These are phyloP conservation scores for Athene noctua DNA, from an alignment of 2,113 vertebrate genomes.

Conservation along the genomic window DNA sequence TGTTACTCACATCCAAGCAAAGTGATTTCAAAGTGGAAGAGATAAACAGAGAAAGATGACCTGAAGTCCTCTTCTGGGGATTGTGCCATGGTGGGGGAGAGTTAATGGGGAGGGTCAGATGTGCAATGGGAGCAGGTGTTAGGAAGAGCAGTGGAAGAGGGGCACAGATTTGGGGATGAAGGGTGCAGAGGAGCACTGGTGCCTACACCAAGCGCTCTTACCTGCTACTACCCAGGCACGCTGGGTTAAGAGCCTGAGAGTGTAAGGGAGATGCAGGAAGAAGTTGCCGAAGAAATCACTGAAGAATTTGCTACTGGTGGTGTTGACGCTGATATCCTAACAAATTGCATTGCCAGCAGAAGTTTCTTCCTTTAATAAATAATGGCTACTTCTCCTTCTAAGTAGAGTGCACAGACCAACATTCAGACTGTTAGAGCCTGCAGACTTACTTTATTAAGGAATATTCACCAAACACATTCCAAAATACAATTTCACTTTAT, in stretches of 20 bases:
- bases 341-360: not conserved
- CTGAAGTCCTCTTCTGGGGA: not conserved
- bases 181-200: not conserved
- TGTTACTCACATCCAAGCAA: accelerated
- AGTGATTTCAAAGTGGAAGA: not conserved
- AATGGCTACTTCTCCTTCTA: not conserved
- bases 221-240: accelerated
- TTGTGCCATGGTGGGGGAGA: not conserved
- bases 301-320: not conserved
- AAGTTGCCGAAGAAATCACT: not conserved
- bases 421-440: not conserved
- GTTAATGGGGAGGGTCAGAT: not conserved
- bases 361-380: not conserved
- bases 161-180: not conserved
- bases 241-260: not conserved
- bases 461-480: not conserved
- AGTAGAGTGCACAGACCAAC: not conserved
- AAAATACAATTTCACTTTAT: not conserved
- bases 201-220: accelerated
- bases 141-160: not conserved
- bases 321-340: not conserved
- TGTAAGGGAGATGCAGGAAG: not conserved
- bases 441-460: not conserved
- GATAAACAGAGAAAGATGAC: not conserved
- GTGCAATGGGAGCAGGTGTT: not conserved